phyloP scores from a whole-genome alignment of 30 jellyfish, hydroid and myxozoan species.

The Hydractinia symbiolongicarpus region DNA sequence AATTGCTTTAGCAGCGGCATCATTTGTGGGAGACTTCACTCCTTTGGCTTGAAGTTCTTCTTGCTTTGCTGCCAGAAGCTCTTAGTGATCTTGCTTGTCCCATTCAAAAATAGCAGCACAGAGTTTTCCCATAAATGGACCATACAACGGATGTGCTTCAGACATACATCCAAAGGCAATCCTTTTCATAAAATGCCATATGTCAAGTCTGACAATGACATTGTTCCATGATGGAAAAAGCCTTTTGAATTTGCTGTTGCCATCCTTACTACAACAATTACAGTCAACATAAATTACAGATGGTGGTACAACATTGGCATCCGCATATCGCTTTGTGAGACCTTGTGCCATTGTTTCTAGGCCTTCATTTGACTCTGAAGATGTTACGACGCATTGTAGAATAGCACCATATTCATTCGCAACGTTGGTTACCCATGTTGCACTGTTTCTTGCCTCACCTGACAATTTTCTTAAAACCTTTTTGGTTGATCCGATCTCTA shows the following conservation, averaged over 20 bases:
- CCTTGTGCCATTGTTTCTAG: slow-evolving; percentile 36
- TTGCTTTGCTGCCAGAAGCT: slow-evolving; percentile 30
- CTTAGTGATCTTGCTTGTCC: slow-evolving; percentile 25
- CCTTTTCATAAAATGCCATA: slow-evolving; percentile 39
- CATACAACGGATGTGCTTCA: slow-evolving; percentile 34
- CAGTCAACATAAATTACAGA: slow-evolving; percentile 41
- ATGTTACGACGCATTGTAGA: slow-evolving; percentile 18
- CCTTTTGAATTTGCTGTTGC: slow-evolving; percentile 11
- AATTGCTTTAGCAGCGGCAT: slow-evolving; percentile 1
- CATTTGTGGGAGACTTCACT: slow-evolving; percentile 21
- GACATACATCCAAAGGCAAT: not conserved
- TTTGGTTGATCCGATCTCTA: slow-evolving; percentile 48
- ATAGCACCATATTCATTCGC: slow-evolving; percentile 62
- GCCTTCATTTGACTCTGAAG: slow-evolving; percentile 16
- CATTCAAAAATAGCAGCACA: slow-evolving; percentile 34
- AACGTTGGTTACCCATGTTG: slow-evolving; percentile 44
- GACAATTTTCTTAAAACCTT: slow-evolving; percentile 43
- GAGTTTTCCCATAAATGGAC: slow-evolving; percentile 18
- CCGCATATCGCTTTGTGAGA: slow-evolving; percentile 21
- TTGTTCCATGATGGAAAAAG: slow-evolving; percentile 22
- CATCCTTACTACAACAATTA: slow-evolving; percentile 45
- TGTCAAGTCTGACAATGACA: slow-evolving; percentile 34
- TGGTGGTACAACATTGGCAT: slow-evolving; percentile 31
- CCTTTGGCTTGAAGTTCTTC: slow-evolving; percentile 35
- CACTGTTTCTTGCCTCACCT: slow-evolving; percentile 40